These are phyloP conservation scores for Limosa lapponica DNA, from an alignment of 2,797 vertebrate species.

Conservation along the genomic window DNA sequence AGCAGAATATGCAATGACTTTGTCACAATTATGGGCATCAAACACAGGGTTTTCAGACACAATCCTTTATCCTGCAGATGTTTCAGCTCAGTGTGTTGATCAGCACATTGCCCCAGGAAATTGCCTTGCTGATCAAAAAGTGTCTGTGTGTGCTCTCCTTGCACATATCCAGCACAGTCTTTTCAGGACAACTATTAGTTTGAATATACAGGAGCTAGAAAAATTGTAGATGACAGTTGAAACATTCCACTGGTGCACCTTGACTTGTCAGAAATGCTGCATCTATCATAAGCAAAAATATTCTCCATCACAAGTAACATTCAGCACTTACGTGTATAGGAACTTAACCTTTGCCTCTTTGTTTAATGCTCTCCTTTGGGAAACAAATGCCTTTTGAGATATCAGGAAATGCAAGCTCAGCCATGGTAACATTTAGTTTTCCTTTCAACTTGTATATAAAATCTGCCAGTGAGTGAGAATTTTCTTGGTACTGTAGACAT, in stretches of 20 bases:
- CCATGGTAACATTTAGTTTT: not conserved
- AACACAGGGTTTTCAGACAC: constrained; percentile 58
- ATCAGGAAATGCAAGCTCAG: not conserved
- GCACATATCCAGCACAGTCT: not conserved
- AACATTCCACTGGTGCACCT: not conserved
- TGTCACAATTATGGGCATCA: constrained; percentile 63
- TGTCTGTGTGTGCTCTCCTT: not conserved
- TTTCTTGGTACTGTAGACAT: not conserved
- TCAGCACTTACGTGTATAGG: not conserved
- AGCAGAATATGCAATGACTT: constrained; percentile 67
- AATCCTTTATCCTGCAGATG: constrained; percentile 63
- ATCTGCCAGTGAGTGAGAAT: not conserved
- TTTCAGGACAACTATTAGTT: not conserved
- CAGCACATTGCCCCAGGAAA: constrained; percentile 59
- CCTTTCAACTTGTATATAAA: not conserved
- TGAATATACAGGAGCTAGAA: not conserved
- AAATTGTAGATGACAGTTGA: not conserved
- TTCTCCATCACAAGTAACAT: not conserved
- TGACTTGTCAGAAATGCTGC: not conserved
- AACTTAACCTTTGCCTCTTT: not conserved
- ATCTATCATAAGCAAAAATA: not conserved
- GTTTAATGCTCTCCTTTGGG: not conserved
- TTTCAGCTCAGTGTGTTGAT: constrained; percentile 48
- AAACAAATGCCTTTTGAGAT: constrained; percentile 29
- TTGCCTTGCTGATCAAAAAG: constrained; percentile 43